Base-by-base conservation (phyloP, 2,888 invertebrate genomes). In the Dolichomitus sp. region DNA sequence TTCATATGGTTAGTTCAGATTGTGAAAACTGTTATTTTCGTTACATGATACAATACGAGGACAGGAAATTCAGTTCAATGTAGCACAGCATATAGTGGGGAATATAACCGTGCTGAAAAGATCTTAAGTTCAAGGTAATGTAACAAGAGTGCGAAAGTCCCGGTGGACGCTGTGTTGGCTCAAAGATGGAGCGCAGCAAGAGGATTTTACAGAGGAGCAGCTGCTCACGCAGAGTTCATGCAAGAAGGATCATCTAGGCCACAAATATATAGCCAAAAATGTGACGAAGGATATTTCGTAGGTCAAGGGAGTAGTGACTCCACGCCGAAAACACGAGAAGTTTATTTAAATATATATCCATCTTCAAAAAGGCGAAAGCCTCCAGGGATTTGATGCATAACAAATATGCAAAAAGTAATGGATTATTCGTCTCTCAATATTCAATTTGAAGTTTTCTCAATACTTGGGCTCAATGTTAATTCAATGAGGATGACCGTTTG, bases 161-260 rank as follows among this genome's bases (percentile, higher is more conserved):
- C 12, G 33, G 30, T 6, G 23, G 48, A 33, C 48, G 14, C 23
- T 45, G 37, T 59, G 17, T 14, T 33, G 72, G 48, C 11, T 73
- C 30, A 23, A 73, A 37, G 61, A 33, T 61, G 6, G 9, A 45
- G 30, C 0, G 57, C 54, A 33, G 33, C 6, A 19, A 19, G 23
- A 12, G 30, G 30, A 30, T 19, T 59, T 30, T 19, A 42, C 48
- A 33, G 14, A 19, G 48, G 33, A 61, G 30, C 19, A 27, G 45
- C 27, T 33, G 23, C 33, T 14, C 40, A n/a, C n/a, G n/a, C n/a
- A n/a, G n/a, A n/a, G n/a, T n/a, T n/a, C n/a, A n/a, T n/a, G 72
- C 72, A 72, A 72, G 72, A 72, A 30, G 72, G 57, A 76, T 69
- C 76, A 61, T 48, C 48, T 54, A 54, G 59, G 59, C 66, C 27